Evolutionary conservation across 2,888 invertebrate genomes (phyloP).

Genomic region (Chrysina gloriosa): DNA sequence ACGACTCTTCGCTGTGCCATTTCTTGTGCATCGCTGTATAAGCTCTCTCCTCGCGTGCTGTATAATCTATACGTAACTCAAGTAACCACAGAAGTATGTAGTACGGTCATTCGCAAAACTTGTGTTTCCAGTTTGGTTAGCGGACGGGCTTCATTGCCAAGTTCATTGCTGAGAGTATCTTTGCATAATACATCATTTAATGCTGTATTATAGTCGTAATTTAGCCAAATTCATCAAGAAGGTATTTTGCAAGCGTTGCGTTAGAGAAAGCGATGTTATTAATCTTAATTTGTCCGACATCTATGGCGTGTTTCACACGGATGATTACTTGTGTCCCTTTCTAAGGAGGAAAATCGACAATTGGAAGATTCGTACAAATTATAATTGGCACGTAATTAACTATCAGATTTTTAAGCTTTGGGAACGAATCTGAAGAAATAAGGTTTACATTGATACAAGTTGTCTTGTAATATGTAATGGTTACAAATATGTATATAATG

Average conservation of each 20-base stretch:
- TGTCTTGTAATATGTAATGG: too few species aligned
- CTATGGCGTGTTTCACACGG: too few species aligned
- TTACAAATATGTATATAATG: too few species aligned
- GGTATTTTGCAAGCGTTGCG: neutral
- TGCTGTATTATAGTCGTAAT: slow-evolving; percentile 19
- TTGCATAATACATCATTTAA: slow-evolving; percentile 30
- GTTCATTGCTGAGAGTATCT: slow-evolving; percentile 26
- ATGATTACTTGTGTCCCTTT: too few species aligned
- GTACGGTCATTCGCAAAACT: slow-evolving; percentile 44
- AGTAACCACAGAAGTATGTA: slow-evolving; percentile 31
- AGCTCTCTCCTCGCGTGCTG: neutral
- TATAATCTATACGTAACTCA: neutral
- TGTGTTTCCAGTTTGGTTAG: slow-evolving; percentile 39
- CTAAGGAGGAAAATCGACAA: neutral
- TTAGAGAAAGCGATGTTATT: neutral
- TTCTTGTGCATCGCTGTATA: slow-evolving; percentile 8
- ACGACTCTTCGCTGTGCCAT: neutral
- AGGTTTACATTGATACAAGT: too few species aligned
- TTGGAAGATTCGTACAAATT: slow-evolving; percentile 3
- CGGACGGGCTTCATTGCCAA: slow-evolving; percentile 14
- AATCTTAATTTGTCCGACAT: slow-evolving; percentile 15
- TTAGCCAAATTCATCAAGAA: slow-evolving; percentile 24
- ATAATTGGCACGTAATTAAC: slow-evolving; percentile 3
- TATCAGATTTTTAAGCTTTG: neutral
- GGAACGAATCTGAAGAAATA: neutral